These are phyloP conservation scores for Agrotis segetum DNA, from an alignment of 2,888 invertebrate genomes.

Conservation along the genomic window DNA sequence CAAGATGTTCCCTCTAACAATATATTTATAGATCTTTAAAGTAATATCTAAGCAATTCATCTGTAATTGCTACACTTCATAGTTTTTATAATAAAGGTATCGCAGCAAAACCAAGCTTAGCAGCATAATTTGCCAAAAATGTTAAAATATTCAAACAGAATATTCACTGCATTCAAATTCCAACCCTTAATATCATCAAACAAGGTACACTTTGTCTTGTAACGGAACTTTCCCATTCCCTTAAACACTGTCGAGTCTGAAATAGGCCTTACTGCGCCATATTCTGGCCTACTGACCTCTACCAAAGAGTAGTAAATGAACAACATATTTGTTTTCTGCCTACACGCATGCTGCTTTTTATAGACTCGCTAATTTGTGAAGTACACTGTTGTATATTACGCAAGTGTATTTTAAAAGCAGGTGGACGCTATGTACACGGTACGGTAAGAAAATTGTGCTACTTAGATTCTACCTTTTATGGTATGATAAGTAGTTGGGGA, in stretches of 20 bases:
- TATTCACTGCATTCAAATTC: not conserved
- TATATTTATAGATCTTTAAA: too few relatives aligned
- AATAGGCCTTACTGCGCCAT: slow-evolving; percentile 63
- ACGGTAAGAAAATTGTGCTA: slow-evolving; percentile 21
- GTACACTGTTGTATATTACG: slow-evolving; percentile 33
- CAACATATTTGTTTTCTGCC: slow-evolving; percentile 52
- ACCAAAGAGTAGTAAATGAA: slow-evolving; percentile 56
- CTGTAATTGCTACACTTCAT: too few relatives aligned
- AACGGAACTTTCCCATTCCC: slow-evolving; percentile 10
- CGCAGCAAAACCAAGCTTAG: slow-evolving; percentile 2
- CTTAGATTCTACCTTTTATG: slow-evolving; percentile 26
- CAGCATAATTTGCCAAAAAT: slow-evolving; percentile 17
- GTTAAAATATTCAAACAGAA: not conserved
- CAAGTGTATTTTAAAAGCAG: slow-evolving; percentile 15
- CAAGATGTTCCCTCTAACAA: too few relatives aligned
- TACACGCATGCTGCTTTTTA: slow-evolving; percentile 58
- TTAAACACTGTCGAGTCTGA: slow-evolving; percentile 40
- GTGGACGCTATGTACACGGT: slow-evolving; percentile 2
- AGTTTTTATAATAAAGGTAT: not conserved
- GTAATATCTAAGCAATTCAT: too few relatives aligned
- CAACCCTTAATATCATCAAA: fast-evolving
- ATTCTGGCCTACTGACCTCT: slow-evolving; percentile 63
- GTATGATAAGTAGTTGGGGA: slow-evolving; percentile 39
- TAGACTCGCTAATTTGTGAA: slow-evolving; percentile 62
- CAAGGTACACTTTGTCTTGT: not conserved